Percentiles rank a stretch among this genome's conserved stretches.
These are phyloP conservation scores for Drosophila carrolli DNA, from an alignment of 1,140 invertebrate genomes.

Conservation along the genomic window DNA sequence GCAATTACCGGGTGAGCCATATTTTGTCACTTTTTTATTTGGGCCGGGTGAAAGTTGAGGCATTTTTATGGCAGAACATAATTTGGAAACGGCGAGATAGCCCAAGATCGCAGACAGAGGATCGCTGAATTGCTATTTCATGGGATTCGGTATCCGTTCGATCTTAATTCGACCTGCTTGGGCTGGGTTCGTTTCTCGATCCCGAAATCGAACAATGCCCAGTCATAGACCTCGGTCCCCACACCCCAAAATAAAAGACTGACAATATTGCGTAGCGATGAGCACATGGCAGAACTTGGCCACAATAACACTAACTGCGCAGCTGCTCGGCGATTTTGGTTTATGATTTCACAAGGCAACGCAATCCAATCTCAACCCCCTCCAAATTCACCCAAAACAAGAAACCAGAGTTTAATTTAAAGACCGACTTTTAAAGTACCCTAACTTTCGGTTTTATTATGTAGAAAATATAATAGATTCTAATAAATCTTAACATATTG, in stretches of 20 bases:
- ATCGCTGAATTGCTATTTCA: constrained; percentile 16
- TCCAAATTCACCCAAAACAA: not conserved
- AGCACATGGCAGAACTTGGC: constrained; percentile 68
- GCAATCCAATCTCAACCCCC: constrained; percentile 39
- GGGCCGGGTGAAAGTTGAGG: constrained; percentile 73
- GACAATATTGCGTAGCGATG: constrained; percentile 50
- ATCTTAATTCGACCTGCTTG: constrained; percentile 21
- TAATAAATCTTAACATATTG: no score
- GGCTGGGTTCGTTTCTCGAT: not conserved
- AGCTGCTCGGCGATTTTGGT: constrained; percentile 53
- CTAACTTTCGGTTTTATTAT: not conserved
- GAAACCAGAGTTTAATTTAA: not conserved
- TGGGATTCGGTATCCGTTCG: constrained; percentile 10
- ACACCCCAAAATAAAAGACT: constrained; percentile 14
- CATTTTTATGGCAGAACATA: constrained; percentile 67
- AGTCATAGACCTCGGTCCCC: constrained; percentile 8
- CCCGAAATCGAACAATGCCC: constrained; percentile 27
- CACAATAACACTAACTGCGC: constrained; percentile 50
- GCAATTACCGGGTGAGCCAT: constrained; percentile 78
- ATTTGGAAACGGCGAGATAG: constrained; percentile 19
- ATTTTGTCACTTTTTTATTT: constrained; percentile 74
- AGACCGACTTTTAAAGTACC: constrained; percentile 1
- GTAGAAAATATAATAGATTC: not conserved
- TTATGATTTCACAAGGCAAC: constrained; percentile 46
- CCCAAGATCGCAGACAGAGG: constrained; percentile 1